These are phyloP conservation scores for Arge pagana DNA, from an alignment of 2,888 invertebrate species.

Conservation along the genomic window DNA sequence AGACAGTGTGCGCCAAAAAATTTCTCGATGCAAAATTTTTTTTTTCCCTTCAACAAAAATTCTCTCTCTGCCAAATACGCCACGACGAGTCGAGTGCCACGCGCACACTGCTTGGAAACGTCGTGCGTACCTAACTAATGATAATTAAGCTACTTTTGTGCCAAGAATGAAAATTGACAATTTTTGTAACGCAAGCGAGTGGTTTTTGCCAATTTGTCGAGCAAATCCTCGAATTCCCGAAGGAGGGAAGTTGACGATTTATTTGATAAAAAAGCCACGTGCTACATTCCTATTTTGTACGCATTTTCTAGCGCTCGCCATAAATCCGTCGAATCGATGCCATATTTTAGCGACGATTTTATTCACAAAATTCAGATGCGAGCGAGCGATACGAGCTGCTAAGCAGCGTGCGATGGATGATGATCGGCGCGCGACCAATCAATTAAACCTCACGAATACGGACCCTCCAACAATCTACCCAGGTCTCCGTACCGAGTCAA, in stretches of 20 bases:
- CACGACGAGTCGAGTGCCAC: not conserved
- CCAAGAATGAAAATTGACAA: conserved; percentile 33
- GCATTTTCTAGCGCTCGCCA: conserved; percentile 37
- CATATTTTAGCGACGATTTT: no score
- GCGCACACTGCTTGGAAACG: conserved; percentile 16
- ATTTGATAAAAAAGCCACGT: conserved; percentile 25
- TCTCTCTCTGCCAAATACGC: not conserved
- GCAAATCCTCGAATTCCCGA: conserved; percentile 10
- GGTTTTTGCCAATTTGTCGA: conserved; percentile 28
- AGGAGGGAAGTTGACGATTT: conserved; percentile 11
- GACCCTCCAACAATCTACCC: no score
- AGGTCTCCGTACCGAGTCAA: no score
- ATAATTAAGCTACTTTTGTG: conserved; percentile 36
- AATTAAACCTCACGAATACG: no score
- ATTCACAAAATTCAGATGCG: no score
- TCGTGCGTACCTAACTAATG: conserved; percentile 15
- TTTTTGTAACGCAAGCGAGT: conserved; percentile 38
- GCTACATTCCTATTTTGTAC: conserved; percentile 45
- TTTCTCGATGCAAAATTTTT: not conserved
- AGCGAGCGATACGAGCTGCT: no score
- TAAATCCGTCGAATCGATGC: conserved; percentile 21
- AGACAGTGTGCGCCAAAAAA: conserved; percentile 13
- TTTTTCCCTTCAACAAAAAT: not conserved
- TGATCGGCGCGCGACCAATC: no score
- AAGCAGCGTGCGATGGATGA: no score